Evolutionary conservation across 2,888 invertebrate species (phyloP).

Genomic region (Rhagonycha fulva): DNA sequence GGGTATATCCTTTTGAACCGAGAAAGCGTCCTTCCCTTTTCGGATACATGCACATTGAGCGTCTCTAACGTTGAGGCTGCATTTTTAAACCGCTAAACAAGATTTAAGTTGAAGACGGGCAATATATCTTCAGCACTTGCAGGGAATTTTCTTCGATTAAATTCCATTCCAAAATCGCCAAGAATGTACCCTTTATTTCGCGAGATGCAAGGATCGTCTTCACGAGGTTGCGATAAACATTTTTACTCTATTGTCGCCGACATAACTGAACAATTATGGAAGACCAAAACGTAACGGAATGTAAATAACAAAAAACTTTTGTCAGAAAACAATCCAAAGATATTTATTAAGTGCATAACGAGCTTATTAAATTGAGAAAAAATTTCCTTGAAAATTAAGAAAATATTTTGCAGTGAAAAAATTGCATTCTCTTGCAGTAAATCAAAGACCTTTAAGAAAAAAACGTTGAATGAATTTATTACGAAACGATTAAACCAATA

Average conservation of each 20-base stretch:
- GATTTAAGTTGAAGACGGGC: slow-evolving; percentile 16
- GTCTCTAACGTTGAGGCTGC: not conserved
- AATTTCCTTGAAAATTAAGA: not conserved
- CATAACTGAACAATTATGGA: slow-evolving; percentile 47
- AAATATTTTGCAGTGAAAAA: not conserved
- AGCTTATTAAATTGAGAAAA: not conserved
- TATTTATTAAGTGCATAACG: not conserved
- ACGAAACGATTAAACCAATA: not conserved
- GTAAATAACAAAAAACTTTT: not conserved
- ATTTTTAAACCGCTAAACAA: slow-evolving; percentile 4
- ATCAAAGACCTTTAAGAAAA: not conserved
- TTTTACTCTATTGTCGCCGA: slow-evolving; percentile 41
- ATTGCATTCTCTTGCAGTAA: not conserved
- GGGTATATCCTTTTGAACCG: not conserved
- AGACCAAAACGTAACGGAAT: slow-evolving; percentile 34
- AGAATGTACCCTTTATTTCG: slow-evolving; percentile 44
- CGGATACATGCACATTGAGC: not conserved
- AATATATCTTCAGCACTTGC: slow-evolving; percentile 30
- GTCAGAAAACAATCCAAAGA: not conserved
- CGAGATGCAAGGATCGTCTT: slow-evolving; percentile 30
- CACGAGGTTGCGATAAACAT: slow-evolving; percentile 32
- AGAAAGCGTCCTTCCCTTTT: not conserved
- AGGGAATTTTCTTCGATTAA: slow-evolving; percentile 29
- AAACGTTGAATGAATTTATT: not conserved
- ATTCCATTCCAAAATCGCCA: slow-evolving; percentile 41